Evolutionary conservation across 2,113 vertebrate genomes (phyloP), one percentile per base, ranked within the genome.

Genomic region (Irena cyanogastra): DNA sequence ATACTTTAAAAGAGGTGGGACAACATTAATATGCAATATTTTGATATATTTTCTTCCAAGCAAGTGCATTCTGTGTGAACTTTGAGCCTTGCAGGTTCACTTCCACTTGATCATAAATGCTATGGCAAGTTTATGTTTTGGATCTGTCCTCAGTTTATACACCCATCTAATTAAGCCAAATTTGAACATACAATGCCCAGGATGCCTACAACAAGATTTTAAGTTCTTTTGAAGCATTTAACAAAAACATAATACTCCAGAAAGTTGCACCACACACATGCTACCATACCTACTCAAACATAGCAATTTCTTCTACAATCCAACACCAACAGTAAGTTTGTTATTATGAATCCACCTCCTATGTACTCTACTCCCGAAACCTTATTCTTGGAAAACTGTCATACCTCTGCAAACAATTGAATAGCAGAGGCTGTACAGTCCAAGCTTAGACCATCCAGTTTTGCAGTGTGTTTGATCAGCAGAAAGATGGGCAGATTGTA

Each of bases 391-490:
- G 18, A 69, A 82, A 66, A 60, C 27, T 41, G 31, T 13, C 0
- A 0, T 53, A 65, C 7, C 23, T 61, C 39, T 65, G 39, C 8
- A 4, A 76, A 65, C 5, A 75, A 7, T 0, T 22, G 15, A 68
- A 19, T 30, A 81, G 6, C 24, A 79, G 11, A 56, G 3, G 14
- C 30, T 83, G 10, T 16, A 75, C 13, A 89, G 14, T 68, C 9
- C 74, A 22, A 86, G 18, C 33, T 74, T n/a, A 69, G 27, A 57
- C 7, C 7, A 81, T 66, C 16, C 4, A 44, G 33, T 35, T 83
- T 50, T 53, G 17, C 16, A 41, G 20, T 9, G 11, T 2, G 16
- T 72, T 78, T 81, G 18, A 56, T 52, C 37, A 41, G n/a, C 12
- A 53, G 30, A 65, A 85, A 41, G 22, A 52, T 7, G 5, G 7